These are phyloP conservation scores for Okamejei kenojei DNA, from an alignment of 2,797 vertebrate species.

Conservation along the genomic window DNA sequence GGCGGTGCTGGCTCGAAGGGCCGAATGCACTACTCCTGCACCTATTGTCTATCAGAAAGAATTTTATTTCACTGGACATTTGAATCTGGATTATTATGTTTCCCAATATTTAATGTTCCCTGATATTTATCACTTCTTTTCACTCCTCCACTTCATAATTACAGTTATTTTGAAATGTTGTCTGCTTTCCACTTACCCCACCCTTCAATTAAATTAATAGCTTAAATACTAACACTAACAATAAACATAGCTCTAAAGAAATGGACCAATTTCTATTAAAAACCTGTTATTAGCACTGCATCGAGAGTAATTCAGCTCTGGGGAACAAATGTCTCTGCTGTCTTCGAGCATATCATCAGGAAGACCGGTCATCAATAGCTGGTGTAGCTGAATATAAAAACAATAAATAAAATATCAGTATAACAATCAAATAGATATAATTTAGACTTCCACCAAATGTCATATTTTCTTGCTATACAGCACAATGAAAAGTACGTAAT, in stretches of 20 bases:
- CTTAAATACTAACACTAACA: neutral
- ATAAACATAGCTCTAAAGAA: neutral
- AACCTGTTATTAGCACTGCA: constrained; percentile 61
- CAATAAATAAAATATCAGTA: constrained; percentile 37
- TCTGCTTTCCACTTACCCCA: neutral
- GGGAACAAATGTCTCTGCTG: constrained; percentile 73
- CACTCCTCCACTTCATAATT: neutral
- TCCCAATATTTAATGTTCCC: neutral
- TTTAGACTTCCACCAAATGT: neutral
- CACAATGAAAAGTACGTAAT: neutral
- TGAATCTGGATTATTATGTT: neutral
- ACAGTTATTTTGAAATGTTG: neutral
- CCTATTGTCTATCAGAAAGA: neutral
- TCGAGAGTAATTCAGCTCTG: constrained; percentile 62
- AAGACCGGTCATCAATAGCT: constrained; percentile 78
- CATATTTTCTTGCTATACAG: neutral
- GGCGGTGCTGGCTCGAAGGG: no score
- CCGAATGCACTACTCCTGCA: no score
- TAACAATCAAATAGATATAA: constrained; percentile 37
- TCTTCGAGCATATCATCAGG: constrained; percentile 96
- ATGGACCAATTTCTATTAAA: constrained; percentile 48
- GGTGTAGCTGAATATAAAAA: constrained; percentile 70
- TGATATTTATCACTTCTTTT: neutral
- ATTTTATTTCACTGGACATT: neutral
- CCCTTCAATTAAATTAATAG: no score